Percentiles rank a stretch among this genome's conserved stretches.
Conservation (phyloP, 1,140 invertebrate species). For the Drosophila takahashii region DNA sequence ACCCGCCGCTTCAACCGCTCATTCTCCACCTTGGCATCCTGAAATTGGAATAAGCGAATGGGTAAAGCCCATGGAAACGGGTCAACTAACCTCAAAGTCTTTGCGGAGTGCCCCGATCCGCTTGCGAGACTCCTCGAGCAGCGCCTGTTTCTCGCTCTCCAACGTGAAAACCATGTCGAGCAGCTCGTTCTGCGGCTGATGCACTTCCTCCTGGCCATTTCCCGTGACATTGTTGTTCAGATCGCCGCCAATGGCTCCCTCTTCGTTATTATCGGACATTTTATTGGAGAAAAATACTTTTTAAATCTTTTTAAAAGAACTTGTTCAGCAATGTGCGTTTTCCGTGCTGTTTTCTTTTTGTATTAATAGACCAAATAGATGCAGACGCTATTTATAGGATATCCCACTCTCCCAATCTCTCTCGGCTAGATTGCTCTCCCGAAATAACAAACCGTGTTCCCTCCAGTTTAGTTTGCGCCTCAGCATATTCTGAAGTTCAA, state of each 20-base stretch:
- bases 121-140: slow-evolving; percentile 80
- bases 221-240: slow-evolving; percentile 69
- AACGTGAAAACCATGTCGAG: slow-evolving; percentile 81
- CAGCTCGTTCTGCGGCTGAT: slow-evolving; percentile 69
- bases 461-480: slow-evolving; percentile 64
- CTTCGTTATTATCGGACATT: slow-evolving; percentile 64
- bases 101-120: slow-evolving; percentile 76
- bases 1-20: slow-evolving; percentile 70
- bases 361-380: slow-evolving; percentile 76
- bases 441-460: slow-evolving; percentile 40
- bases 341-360: slow-evolving; percentile 59
- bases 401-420: slow-evolving; percentile 36
- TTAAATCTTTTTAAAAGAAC: slow-evolving; percentile 34
- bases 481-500: slow-evolving; percentile 60
- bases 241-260: slow-evolving; percentile 61
- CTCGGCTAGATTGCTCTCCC: slow-evolving; percentile 25
- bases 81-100: slow-evolving; percentile 82
- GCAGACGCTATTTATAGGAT: slow-evolving; percentile 74
- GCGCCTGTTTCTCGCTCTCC: slow-evolving; percentile 81
- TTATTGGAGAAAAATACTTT: slow-evolving; percentile 33
- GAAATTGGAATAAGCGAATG: background rate
- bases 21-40: slow-evolving; percentile 72
- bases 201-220: slow-evolving; percentile 21
- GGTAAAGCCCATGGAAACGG: background rate
- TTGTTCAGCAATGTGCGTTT: slow-evolving; percentile 49